Base-by-base conservation (phyloP, 2,113 vertebrate genomes). In the Capreolus pygargus region DNA sequence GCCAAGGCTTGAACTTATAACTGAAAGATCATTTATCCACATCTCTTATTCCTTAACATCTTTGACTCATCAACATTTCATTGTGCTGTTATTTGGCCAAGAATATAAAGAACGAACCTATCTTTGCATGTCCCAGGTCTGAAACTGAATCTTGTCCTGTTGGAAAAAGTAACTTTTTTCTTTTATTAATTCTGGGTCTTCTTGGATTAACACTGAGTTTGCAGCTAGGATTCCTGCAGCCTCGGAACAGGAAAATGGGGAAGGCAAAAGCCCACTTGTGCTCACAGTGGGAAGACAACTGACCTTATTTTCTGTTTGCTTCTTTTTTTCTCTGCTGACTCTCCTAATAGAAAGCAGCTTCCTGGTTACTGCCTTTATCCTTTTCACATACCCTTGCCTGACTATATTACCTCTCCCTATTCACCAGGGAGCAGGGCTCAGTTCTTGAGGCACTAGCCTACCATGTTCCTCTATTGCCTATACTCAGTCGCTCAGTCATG, bases 1-100 rank as follows among this genome's bases (percentile, higher is more conserved):
- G 55, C 76, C 21, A 55, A 94, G 47, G 60, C 33, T 89, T 57
- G 88, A 74, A 92, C 14, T 12, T 36, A 23, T 92, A 57, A 50
- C 60, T 83, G 47, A 74, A 67, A 82, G 57, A 54, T 33, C 21
- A 9, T 82, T 86, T 89, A 28, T 55, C 54, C 2, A 39, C 36
- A 54, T 64, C 21, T 27, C 47, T 89, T 21, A 25, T 88, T 52
- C 52, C 39, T 57, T 86, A 47, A 85, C 9, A 33, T 33, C 78
- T 70, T 45, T n/a, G 67, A 13, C 4, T n/a, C 70, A 36, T 74
- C 52, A 7, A 2, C 21, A 5, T 28, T 61, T 36, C 57, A 11
- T 33, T 21, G 3, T 67, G 47, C 17, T 76, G 36, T 79, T 30
- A 33, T 39, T 33, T 15, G 33, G 39, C 19, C 39, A 50, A 28